These are phyloP conservation scores for Andrena camellia DNA, from an alignment of 2,888 invertebrate species.

Conservation along the genomic window DNA sequence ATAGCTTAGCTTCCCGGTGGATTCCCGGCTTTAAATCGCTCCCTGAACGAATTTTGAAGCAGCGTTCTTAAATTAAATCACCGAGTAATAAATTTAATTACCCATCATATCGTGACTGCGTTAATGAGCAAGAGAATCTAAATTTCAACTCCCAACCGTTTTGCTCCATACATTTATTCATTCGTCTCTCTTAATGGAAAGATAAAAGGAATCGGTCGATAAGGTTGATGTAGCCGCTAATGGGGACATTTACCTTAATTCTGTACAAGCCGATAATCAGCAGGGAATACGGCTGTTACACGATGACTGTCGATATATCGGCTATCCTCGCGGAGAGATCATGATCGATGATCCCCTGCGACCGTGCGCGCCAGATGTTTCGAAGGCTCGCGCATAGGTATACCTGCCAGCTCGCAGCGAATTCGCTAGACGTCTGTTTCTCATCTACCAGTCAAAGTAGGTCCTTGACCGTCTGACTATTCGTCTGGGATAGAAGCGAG, in stretches of 20 bases:
- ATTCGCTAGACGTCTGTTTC: conserved; percentile 59
- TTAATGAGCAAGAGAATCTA: no score
- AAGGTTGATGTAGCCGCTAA: neutral
- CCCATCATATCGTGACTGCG: no score
- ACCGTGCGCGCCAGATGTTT: conserved; percentile 47
- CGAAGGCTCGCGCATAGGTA: conserved; percentile 12
- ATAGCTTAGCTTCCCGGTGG: no score
- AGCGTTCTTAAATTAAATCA: neutral
- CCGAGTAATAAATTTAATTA: no score
- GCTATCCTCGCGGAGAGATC: conserved; percentile 15
- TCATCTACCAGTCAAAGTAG: conserved; percentile 66
- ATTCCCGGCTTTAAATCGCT: no score
- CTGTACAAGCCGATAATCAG: neutral
- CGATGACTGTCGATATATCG: conserved; percentile 21
- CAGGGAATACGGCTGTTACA: conserved; percentile 3
- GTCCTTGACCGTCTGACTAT: conserved; percentile 71
- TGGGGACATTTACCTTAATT: conserved; percentile 1
- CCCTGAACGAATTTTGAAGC: neutral
- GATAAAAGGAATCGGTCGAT: neutral
- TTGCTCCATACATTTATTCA: neutral
- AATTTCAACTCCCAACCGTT: no score
- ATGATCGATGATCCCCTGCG: conserved; percentile 36
- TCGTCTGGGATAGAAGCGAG: conserved; percentile 54
- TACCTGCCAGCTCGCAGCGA: conserved; percentile 15
- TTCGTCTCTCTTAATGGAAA: neutral